Evolutionary conservation across 2,113 vertebrate genomes (phyloP).

Genomic region (Acinonyx jubatus): DNA sequence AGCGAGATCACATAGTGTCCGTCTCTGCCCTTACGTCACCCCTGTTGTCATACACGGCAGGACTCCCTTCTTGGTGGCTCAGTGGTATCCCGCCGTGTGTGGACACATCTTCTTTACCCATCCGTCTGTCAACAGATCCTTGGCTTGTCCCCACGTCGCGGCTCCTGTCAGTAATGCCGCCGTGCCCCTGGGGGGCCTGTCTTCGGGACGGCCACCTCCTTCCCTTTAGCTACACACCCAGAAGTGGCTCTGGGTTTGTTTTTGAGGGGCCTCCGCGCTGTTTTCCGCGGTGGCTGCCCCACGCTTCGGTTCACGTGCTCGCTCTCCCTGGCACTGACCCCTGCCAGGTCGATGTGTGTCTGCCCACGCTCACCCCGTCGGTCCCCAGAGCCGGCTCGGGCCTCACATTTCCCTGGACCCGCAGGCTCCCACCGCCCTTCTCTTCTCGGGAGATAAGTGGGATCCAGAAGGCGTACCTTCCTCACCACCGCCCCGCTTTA

Average conservation of each 20-base stretch:
- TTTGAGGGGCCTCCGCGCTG: neutral
- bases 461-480: accelerated
- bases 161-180: neutral
- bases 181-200: accelerated
- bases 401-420: neutral
- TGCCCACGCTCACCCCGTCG: accelerated
- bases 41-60: neutral
- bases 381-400: accelerated
- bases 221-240: accelerated
- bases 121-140: accelerated
- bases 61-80: neutral
- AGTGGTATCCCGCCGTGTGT: accelerated
- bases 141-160: accelerated
- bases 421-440: neutral
- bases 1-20: accelerated
- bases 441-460: neutral
- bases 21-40: neutral
- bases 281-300: accelerated
- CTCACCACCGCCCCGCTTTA: accelerated
- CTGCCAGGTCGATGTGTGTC: accelerated
- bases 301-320: too few species aligned
- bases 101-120: accelerated
- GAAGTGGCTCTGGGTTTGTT: neutral
- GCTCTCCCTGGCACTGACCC: too few species aligned
- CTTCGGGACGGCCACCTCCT: accelerated